Evolutionary conservation across 2,113 vertebrate genomes (phyloP).

Genomic region (Calcarius ornatus): DNA sequence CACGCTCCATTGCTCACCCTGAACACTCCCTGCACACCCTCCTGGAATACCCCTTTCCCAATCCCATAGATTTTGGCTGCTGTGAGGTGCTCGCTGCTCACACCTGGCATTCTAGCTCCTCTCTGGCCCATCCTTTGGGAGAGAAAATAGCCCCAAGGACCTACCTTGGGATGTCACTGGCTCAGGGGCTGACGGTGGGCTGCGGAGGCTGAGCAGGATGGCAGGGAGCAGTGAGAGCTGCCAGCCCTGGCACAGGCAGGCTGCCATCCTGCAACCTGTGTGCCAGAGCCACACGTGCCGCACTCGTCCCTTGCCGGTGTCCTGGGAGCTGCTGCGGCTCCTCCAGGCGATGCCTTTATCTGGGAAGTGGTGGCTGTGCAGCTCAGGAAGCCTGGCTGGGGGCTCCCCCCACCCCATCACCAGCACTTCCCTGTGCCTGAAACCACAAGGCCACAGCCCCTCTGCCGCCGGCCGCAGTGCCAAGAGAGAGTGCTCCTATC

Average conservation of each 20-base stretch:
- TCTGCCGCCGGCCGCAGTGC: not conserved
- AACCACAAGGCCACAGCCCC: constrained; percentile 45
- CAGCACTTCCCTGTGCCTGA: constrained; percentile 57
- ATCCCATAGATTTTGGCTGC: not conserved
- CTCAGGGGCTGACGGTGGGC: not conserved
- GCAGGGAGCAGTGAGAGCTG: not conserved
- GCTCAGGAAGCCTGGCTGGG: constrained; percentile 64
- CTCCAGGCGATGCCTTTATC: constrained; percentile 40
- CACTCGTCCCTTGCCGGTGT: not conserved
- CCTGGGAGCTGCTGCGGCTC: not conserved
- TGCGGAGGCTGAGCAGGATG: not conserved
- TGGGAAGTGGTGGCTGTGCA: constrained; percentile 44
- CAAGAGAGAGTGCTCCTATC: constrained; percentile 57
- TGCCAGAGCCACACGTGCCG: fast-evolving
- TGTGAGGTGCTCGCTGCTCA: fast-evolving
- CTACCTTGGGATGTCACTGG: constrained; percentile 59
- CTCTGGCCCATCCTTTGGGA: not conserved
- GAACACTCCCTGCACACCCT: not conserved
- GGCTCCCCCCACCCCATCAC: constrained; percentile 9
- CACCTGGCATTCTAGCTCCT: not conserved
- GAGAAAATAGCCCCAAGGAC: not conserved
- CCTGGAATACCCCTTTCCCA: not conserved
- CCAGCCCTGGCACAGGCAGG: not conserved
- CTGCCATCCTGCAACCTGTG: not conserved
- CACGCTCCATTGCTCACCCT: fast-evolving